These are phyloP conservation scores for Musca vetustissima DNA, from an alignment of 1,140 invertebrate genomes.

Conservation along the genomic window DNA sequence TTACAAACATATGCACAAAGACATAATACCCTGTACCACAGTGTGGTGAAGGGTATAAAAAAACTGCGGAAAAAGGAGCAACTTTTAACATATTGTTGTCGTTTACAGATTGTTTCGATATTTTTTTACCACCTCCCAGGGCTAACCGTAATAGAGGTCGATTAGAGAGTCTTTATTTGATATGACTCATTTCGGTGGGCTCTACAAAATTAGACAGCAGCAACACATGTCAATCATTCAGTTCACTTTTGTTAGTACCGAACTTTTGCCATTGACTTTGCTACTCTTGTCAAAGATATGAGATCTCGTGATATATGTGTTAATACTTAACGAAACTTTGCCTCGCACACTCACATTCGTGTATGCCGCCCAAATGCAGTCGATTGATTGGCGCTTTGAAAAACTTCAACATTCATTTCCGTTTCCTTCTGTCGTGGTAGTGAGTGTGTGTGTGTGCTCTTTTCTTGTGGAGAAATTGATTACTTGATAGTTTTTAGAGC, in stretches of 20 bases:
- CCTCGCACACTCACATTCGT: neutral
- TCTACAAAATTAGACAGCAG: neutral
- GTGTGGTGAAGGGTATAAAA: too few species aligned
- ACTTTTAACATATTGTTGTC: neutral
- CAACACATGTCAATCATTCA: conserved; percentile 23
- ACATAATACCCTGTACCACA: too few species aligned
- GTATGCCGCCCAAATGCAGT: too few species aligned
- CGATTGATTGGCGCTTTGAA: neutral
- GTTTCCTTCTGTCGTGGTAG: neutral
- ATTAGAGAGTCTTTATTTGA: too few species aligned
- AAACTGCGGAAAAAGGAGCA: neutral
- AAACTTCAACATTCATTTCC: conserved; percentile 18
- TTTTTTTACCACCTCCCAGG: neutral
- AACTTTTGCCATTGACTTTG: neutral
- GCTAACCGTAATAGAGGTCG: neutral
- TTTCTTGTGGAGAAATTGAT: neutral
- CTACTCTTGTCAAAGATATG: neutral
- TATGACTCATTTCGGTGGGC: conserved; percentile 5
- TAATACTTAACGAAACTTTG: neutral
- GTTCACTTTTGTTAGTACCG: conserved; percentile 7
- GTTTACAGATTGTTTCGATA: neutral
- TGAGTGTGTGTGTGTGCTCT: neutral
- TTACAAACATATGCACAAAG: too few species aligned
- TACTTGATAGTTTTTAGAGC: neutral
- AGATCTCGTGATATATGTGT: neutral